Evolutionary conservation across 1,140 invertebrate species (phyloP).

Genomic region (Micrasema longulum): DNA sequence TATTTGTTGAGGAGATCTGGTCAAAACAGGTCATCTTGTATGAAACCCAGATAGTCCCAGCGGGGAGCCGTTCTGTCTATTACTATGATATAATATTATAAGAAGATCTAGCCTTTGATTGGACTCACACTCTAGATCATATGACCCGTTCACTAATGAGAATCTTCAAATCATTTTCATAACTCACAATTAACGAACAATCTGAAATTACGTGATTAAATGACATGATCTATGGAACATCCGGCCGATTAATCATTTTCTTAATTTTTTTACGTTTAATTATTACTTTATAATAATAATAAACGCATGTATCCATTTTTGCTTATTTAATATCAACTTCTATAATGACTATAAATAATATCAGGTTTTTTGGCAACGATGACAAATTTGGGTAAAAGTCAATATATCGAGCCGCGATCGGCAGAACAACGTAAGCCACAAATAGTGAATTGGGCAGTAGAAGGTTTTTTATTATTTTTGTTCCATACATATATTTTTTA

Average conservation of each 20-base stretch:
- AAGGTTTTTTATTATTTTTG: too few relatives aligned
- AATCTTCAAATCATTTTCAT: constrained; percentile 43
- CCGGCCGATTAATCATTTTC: constrained; percentile 14
- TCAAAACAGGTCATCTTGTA: constrained; percentile 12
- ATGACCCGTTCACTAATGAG: constrained; percentile 49
- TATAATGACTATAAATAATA: too few relatives aligned
- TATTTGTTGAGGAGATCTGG: constrained; percentile 8
- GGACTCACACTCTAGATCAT: constrained; percentile 43
- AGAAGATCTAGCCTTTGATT: constrained; percentile 46
- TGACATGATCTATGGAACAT: constrained; percentile 22
- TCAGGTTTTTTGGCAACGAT: too few relatives aligned
- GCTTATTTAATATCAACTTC: too few relatives aligned
- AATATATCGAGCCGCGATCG: too few relatives aligned
- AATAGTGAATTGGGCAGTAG: too few relatives aligned
- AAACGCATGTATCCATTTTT: too few relatives aligned
- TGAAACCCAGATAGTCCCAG: constrained; percentile 40
- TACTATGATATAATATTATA: constrained; percentile 15
- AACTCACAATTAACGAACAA: constrained; percentile 48
- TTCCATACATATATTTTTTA: too few relatives aligned
- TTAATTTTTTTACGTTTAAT: too few relatives aligned
- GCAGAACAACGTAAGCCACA: too few relatives aligned
- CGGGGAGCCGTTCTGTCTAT: constrained; percentile 43
- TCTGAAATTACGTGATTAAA: constrained; percentile 6
- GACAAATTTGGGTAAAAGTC: too few relatives aligned
- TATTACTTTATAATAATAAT: too few relatives aligned